These are phyloP conservation scores for Entelurus aequoreus DNA, from an alignment of 2,113 vertebrate genomes.

Conservation along the genomic window DNA sequence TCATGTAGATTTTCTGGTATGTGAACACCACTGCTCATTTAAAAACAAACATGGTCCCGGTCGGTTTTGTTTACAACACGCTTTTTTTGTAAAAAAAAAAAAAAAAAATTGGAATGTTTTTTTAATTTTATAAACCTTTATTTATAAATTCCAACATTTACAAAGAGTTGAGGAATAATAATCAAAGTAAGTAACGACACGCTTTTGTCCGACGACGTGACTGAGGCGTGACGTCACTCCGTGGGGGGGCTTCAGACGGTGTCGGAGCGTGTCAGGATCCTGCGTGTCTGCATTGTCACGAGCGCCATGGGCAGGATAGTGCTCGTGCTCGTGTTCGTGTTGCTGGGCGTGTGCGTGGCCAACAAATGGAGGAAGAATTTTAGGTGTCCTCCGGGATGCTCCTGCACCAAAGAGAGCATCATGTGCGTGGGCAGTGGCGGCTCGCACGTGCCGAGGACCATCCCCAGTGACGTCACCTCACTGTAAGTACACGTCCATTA, in stretches of 20 bases:
- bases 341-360: slow-evolving; percentile 40
- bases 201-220: too few relatives aligned
- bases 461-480: slow-evolving; percentile 86
- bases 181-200: too few relatives aligned
- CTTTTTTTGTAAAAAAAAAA: too few relatives aligned
- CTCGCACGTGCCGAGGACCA: slow-evolving; percentile 76
- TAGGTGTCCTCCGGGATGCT: slow-evolving; percentile 86
- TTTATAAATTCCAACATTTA: too few relatives aligned
- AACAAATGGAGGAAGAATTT: slow-evolving; percentile 67
- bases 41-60: not conserved
- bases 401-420: slow-evolving; percentile 88
- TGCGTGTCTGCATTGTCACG: slow-evolving; percentile 28
- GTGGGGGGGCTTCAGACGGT: too few relatives aligned
- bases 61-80: too few relatives aligned
- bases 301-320: slow-evolving; percentile 23
- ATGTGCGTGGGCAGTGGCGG: slow-evolving; percentile 81
- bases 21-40: not conserved
- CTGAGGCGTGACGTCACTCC: too few relatives aligned
- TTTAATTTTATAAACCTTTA: too few relatives aligned
- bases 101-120: too few relatives aligned
- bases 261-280: not conserved
- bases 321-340: slow-evolving; percentile 28
- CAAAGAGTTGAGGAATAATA: too few relatives aligned
- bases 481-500: slow-evolving; percentile 73
- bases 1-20: too few relatives aligned